phyloP scores from a whole-genome alignment of 2,888 invertebrate genomes.

The Parnassius mnemosyne region DNA sequence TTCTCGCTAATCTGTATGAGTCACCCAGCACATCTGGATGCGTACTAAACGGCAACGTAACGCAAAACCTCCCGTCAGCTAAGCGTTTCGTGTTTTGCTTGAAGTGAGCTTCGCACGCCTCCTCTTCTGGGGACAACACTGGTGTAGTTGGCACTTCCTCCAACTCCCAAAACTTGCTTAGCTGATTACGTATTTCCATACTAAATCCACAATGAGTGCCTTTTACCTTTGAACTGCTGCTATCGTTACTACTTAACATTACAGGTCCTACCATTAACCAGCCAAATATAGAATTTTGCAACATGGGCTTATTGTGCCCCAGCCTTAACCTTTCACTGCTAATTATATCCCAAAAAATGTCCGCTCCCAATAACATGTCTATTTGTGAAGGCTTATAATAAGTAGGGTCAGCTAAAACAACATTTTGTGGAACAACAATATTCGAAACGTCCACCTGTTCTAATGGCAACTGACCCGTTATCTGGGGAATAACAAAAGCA shows the following conservation, averaged over 20 bases:
- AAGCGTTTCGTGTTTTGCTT: constrained; percentile 6
- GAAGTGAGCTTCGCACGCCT: constrained; percentile 18
- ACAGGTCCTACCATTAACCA: background rate
- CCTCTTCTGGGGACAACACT: constrained; percentile 9
- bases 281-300: too few relatives aligned
- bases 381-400: too few relatives aligned
- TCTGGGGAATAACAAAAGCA: too few relatives aligned
- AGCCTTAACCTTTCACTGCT: too few relatives aligned
- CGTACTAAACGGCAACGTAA: constrained; percentile 12
- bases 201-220: constrained; percentile 5
- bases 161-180: too few relatives aligned
- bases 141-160: constrained; percentile 19
- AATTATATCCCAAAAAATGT: too few relatives aligned
- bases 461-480: too few relatives aligned
- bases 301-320: too few relatives aligned
- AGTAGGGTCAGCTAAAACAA: too few relatives aligned
- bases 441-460: too few relatives aligned
- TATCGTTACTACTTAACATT: background rate
- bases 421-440: too few relatives aligned
- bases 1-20: background rate
- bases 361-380: too few relatives aligned
- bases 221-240: background rate
- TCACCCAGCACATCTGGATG: constrained; percentile 15
- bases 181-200: constrained; percentile 1
- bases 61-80: constrained; percentile 9